Percentiles rank a stretch among this genome's conserved stretches.
These are phyloP conservation scores for Globodera ellingtonae DNA, from an alignment of 1,140 invertebrate species.

Conservation along the genomic window DNA sequence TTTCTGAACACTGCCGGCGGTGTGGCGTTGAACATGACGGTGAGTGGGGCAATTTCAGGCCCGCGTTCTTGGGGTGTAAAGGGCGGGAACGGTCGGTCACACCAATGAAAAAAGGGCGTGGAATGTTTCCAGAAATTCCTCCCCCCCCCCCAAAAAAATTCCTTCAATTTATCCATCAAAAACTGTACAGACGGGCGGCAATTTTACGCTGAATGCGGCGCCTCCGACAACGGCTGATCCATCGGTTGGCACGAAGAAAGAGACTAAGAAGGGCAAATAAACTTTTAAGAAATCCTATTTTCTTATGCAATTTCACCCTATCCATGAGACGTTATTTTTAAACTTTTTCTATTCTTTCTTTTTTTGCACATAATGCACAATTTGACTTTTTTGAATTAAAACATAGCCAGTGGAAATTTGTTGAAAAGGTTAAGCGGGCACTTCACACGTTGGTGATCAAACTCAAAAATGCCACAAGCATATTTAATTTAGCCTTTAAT, in stretches of 20 bases:
- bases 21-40: constrained; percentile 26
- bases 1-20: constrained; percentile 16
- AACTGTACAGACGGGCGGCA: constrained; percentile 1
- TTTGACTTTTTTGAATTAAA: not conserved
- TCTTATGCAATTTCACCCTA: not conserved
- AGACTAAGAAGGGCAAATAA: not conserved
- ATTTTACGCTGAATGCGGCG: not conserved
- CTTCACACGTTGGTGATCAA: too few relatives aligned
- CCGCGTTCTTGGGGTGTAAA: not conserved
- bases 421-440: too few relatives aligned
- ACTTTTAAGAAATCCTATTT: not conserved
- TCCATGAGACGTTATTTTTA: not conserved
- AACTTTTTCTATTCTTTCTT: not conserved
- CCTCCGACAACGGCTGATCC: not conserved
- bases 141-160: not conserved
- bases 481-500: too few relatives aligned
- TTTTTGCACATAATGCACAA: not conserved
- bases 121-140: too few relatives aligned
- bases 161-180: not conserved
- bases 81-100: not conserved
- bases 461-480: too few relatives aligned
- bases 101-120: too few relatives aligned
- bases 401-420: too few relatives aligned
- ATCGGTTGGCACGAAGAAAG: not conserved
- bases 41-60: not conserved